Conservation (phyloP, 2,888 invertebrate genomes). For the Holacanthella duospinosa region DNA sequence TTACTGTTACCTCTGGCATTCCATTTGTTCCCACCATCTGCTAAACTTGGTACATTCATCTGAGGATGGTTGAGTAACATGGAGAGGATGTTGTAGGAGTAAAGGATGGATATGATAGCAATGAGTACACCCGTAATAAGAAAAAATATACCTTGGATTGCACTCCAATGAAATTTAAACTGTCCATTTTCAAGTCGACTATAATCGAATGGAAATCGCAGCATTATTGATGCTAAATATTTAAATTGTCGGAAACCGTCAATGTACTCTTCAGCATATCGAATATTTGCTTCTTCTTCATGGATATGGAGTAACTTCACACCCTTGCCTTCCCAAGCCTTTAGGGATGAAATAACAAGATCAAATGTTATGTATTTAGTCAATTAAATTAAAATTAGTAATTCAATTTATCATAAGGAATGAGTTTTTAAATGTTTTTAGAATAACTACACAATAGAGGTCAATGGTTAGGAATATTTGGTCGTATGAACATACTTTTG, state of each 20-base stretch:
- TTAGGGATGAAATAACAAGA: neutral
- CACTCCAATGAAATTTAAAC: neutral
- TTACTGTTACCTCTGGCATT: neutral
- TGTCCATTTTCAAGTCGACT: neutral
- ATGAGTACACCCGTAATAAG: neutral
- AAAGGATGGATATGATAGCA: neutral
- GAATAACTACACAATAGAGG: too few species aligned
- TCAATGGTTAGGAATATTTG: too few species aligned
- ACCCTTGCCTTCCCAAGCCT: neutral
- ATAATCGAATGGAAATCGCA: neutral
- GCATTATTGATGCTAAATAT: neutral
- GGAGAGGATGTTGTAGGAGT: neutral
- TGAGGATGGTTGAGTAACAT: neutral
- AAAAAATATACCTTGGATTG: neutral
- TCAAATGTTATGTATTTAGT: neutral
- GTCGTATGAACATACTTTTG: too few species aligned
- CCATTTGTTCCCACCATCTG: neutral
- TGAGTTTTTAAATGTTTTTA: too few species aligned
- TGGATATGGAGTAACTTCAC: neutral
- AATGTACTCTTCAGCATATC: neutral
- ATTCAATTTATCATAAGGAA: too few species aligned
- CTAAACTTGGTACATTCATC: neutral
- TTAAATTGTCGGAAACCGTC: neutral
- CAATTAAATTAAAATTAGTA: neutral
- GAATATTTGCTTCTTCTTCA: neutral